phyloP scores from a whole-genome alignment of 2,888 invertebrate species.

The Herminia tarsipennalis region DNA sequence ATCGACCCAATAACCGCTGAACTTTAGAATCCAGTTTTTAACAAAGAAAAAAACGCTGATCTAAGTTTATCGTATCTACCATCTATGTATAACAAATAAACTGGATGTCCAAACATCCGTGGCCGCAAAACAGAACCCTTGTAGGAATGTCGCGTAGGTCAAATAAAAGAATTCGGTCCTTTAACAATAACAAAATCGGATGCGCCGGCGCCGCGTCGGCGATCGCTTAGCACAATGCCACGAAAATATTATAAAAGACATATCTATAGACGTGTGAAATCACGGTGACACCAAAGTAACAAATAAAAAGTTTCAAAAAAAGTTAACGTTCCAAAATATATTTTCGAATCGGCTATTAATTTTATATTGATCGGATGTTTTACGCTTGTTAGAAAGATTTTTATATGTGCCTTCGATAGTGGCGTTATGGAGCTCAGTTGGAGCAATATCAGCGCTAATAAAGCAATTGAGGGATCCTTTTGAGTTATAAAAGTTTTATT shows the following conservation, averaged over 20 bases:
- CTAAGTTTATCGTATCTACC: conserved; percentile 47
- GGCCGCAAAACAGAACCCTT: conserved; percentile 66
- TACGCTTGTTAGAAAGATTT: conserved; percentile 47
- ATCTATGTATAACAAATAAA: conserved; percentile 53
- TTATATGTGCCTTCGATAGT: conserved; percentile 37
- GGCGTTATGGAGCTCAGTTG: conserved; percentile 26
- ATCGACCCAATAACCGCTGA: conserved; percentile 3
- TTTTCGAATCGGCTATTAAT: conserved; percentile 46
- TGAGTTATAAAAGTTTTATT: conserved; percentile 38
- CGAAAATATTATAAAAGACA: conserved; percentile 71
- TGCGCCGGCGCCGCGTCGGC: conserved; percentile 78
- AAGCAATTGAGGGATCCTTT: conserved; percentile 37
- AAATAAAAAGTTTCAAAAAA: conserved; percentile 48
- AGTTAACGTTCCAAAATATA: conserved; percentile 35
- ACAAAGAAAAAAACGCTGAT: conserved; percentile 40
- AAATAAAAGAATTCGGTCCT: conserved; percentile 79
- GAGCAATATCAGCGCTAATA: conserved; percentile 34
- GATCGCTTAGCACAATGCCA: conserved; percentile 61
- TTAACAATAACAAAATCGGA: conserved; percentile 81
- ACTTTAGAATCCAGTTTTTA: conserved; percentile 11
- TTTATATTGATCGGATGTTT: conserved; percentile 47
- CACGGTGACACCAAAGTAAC: conserved; percentile 67
- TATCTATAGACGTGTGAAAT: conserved; percentile 74
- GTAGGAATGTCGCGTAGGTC: conserved; percentile 73
- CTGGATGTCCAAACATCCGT: conserved; percentile 55